Evolutionary conservation across 2,113 vertebrate species (phyloP).

Genomic region (Melanerpes aurifrons): DNA sequence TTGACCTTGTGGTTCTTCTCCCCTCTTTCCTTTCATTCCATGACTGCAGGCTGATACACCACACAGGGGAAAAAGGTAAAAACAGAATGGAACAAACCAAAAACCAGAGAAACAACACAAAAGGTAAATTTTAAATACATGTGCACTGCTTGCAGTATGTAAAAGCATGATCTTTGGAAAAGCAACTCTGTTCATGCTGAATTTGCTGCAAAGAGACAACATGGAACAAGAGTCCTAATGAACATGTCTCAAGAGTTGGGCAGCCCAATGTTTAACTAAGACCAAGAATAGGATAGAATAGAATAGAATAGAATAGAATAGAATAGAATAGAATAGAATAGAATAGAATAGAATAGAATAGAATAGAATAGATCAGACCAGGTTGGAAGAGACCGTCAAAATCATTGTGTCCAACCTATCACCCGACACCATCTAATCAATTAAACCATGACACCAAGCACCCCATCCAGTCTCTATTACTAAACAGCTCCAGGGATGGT

Average conservation of each 20-base stretch:
- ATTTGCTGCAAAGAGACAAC: background rate
- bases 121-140: background rate
- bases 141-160: fast-evolving
- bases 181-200: background rate
- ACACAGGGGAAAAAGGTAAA: background rate
- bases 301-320: too few species aligned
- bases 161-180: background rate
- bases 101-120: too few species aligned
- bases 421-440: too few species aligned
- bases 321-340: too few species aligned
- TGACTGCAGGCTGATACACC: background rate
- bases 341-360: too few species aligned
- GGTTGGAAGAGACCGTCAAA: too few species aligned
- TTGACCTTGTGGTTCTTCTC: conserved; percentile 5
- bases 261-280: background rate
- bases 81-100: too few species aligned
- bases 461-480: too few species aligned
- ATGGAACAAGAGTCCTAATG: background rate
- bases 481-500: too few species aligned
- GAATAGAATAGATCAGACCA: too few species aligned
- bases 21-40: background rate
- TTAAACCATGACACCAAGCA: too few species aligned
- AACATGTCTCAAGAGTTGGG: background rate
- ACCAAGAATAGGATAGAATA: background rate
- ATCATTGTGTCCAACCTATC: too few species aligned